Evolutionary conservation across 2,888 invertebrate species (phyloP), one percentile per base, ranked within the genome.

Genomic region (Helleia helle): DNA sequence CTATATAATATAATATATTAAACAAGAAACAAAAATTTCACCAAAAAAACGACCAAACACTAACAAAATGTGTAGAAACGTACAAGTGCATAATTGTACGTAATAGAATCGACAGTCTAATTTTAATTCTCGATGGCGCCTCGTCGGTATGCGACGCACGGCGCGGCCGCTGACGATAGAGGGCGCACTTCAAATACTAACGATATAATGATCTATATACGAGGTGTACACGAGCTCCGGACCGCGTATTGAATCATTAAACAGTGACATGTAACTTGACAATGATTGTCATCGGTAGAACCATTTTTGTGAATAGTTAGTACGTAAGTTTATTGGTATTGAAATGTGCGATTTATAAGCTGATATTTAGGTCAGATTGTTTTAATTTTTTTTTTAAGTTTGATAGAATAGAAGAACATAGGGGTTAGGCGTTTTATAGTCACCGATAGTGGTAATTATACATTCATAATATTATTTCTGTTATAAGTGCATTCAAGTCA

Each of bases 181-280:
- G 71, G 65, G 73, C 73, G 75, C 69, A 70, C 70, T 65, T 68
- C 72, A 71, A 73, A 71, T 75, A 69, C 70, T 65, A 71, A 73
- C 77, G 72, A 76, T 77, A 72, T 73, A 75, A 75, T 83, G 83
- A 84, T 84, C 83, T 84, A 84, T 81, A 84, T 84, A 84, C 80
- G 81, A 72, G 73, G 58, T 60, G 74, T 76, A 84, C 83, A 83
- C 81, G 83, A 80, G 81, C 75, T 66, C 36, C 31, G 51, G 46
- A 54, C 47, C 59, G 66, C 55, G 59, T 62, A 61, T 65, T 64
- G 83, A 77, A 83, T 83, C 18, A 49, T 40, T 56, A 68, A 66
- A 44, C 43, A 50, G 55, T 46, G 48, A 49, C 49, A 57, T 58
- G 58, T 55, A 48, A 54, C 47, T 12, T 38, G 49, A 28, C 70